Evolutionary conservation across 2,888 invertebrate genomes (phyloP), one percentile per base, ranked within the genome.

Genomic region (Melinaea menophilus): DNA sequence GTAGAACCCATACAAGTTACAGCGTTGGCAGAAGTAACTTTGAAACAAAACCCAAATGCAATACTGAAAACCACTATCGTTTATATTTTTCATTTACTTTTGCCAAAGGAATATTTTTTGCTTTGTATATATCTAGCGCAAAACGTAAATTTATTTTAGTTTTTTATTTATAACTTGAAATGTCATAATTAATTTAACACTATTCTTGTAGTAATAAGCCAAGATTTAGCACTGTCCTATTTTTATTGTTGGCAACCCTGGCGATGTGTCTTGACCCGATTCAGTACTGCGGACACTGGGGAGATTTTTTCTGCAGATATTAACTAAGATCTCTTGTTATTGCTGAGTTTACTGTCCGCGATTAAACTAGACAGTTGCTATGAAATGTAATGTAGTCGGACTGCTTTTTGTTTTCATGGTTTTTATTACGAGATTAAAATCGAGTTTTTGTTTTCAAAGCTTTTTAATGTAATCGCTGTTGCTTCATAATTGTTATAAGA

Each of bases 251-350:
- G 74, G 62, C 78, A 79, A 62, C 79, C 77, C 77, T 77, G 73
- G 45, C 66, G 66, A 71, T 75, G 74, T 80, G 79, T 81, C 86
- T 86, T 85, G 86, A 86, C 86, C 86, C 76, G 80, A 76, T 87
- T 85, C 76, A 77, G 75, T 71, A 79, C 78, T 76, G 83, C 81
- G 79, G 82, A 81, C 79, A 81, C 78, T 75, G 77, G 76, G 77
- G 75, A 77, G 74, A 77, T 75, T 70, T 75, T 79, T 78, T 76
- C 74, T 75, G 69, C 70, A 66, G 71, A 73, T 77, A 70, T 69
- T 65, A 69, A 65, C 65, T 62, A 61, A 61, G 62, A 62, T 58
- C 64, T 60, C 62, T 56, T 55, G 37, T 58, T 63, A 59, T 63
- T 56, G 56, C 59, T 56, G 54, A 64, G 37, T 47, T 64, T 61